Percentiles rank a stretch among this genome's conserved stretches.
phyloP scores from a whole-genome alignment of 1,140 invertebrate genomes.

The Chlorops oryzae region DNA sequence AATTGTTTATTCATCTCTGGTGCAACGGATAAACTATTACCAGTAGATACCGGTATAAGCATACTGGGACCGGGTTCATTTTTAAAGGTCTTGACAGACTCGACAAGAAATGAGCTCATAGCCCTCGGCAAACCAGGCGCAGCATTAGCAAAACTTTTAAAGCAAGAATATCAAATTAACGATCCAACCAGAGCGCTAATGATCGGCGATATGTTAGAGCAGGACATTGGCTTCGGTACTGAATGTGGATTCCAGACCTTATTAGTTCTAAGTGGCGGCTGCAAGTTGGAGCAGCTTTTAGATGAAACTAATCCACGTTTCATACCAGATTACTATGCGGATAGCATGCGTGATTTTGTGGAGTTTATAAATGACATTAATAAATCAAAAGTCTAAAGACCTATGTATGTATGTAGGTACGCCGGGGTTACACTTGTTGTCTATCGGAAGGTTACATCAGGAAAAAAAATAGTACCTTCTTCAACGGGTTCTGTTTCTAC shows the following conservation, averaged over 20 bases:
- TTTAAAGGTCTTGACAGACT: conserved; percentile 47
- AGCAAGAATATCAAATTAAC: conserved; percentile 46
- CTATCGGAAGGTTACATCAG: no score
- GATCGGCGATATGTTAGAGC: conserved; percentile 58
- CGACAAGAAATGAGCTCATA: conserved; percentile 45
- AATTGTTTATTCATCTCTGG: conserved; percentile 50
- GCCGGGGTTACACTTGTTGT: no score
- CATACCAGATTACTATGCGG: conserved; percentile 51
- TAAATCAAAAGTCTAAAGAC: conserved; percentile 24
- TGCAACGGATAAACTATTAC: conserved; percentile 49
- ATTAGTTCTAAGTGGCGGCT: conserved; percentile 50
- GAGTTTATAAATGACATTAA: conserved; percentile 13
- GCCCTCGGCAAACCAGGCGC: conserved; percentile 53
- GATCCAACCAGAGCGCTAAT: conserved; percentile 54
- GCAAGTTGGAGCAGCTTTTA: conserved; percentile 37
- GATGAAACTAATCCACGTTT: conserved; percentile 15
- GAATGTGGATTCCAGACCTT: conserved; percentile 53
- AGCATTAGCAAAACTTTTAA: conserved; percentile 46
- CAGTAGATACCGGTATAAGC: conserved; percentile 33
- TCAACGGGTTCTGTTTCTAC: no score
- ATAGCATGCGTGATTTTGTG: conserved; percentile 34
- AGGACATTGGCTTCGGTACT: conserved; percentile 54
- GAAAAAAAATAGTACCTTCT: no score
- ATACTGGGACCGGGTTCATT: conserved; percentile 49
- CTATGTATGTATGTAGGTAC: not conserved